Evolutionary conservation across 2,797 vertebrate genomes (phyloP).

Genomic region (Channa striata): DNA sequence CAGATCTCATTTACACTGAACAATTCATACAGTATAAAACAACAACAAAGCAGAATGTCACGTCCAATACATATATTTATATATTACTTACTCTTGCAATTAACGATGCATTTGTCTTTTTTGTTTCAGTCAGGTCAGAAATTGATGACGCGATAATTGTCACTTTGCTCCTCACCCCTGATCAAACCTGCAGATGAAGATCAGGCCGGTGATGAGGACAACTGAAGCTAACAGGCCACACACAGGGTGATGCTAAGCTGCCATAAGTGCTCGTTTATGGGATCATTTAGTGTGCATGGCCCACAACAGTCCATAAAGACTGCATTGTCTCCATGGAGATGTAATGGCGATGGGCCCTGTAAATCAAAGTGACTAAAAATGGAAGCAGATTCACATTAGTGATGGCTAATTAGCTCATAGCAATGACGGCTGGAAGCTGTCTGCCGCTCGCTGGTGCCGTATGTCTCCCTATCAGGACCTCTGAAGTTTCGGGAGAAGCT

Average conservation of each 20-base stretch:
- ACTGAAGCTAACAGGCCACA: constrained; percentile 28
- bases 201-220: constrained; percentile 22
- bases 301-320: constrained; percentile 62
- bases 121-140: background rate
- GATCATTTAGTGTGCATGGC: constrained; percentile 49
- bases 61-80: no score
- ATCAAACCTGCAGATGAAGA: constrained; percentile 12
- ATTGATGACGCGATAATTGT: background rate
- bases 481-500: constrained; percentile 37
- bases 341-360: constrained; percentile 48
- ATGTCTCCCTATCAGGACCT: constrained; percentile 49
- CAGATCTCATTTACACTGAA: no score
- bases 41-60: no score
- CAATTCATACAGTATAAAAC: no score
- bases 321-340: constrained; percentile 71
- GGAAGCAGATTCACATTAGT: constrained; percentile 79
- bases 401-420: constrained; percentile 82
- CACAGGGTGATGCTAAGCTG: constrained; percentile 29
- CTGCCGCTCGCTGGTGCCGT: constrained; percentile 38
- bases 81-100: no score
- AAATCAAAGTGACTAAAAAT: constrained; percentile 79
- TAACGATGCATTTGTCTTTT: no score
- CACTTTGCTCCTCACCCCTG: background rate
- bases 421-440: constrained; percentile 61
- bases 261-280: constrained; percentile 63